Evolutionary conservation across 2,888 invertebrate genomes (phyloP), one percentile per base, ranked within the genome.

Genomic region (Euzophera pinguis): DNA sequence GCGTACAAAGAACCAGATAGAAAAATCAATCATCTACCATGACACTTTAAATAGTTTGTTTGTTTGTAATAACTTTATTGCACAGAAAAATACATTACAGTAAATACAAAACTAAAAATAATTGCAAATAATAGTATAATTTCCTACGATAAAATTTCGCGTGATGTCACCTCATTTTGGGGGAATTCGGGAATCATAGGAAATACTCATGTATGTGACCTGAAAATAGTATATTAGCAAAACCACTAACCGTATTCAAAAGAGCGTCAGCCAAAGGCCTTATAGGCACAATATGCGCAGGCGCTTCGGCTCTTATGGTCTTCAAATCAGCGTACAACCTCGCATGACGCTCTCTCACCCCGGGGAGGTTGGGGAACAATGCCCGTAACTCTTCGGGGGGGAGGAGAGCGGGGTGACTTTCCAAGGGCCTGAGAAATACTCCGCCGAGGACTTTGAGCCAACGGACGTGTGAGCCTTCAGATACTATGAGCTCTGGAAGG

Each of bases 401-500:
- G 53, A 97, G 90, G 14, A 95, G 90, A 84, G 92, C 49, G 84
- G 81, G 92, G 52, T 93, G 92, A 0, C 69, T 57, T 65, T 93
- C 87, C 70, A 98, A 91, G 0, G 96, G 96, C 48, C 92, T 92
- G 63, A 95, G 94, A 91, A 98, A 98, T 62, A 98, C 92, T 58
- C 93, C 92, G 64, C 95, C 94, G 47, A 98, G 91, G 3, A 98
- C 96, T 77, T 95, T 96, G 64, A 98, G 91, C 87, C 96, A 96
- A 53, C 97, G 93, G 50, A 97, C 95, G 91, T 98, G 97, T 12
- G 97, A 95, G 59, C 94, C 92, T 80, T 98, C 98, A 10, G 98
- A 96, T 72, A 97, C 95, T 69, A 94, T 94, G 49, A 94, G 78
- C 81, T 94, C 94, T 94, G 86, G 12, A 57, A 57, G n/a, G 2